phyloP scores from a whole-genome alignment of 2,888 invertebrate genomes.

The Epirrhoe tristata region DNA sequence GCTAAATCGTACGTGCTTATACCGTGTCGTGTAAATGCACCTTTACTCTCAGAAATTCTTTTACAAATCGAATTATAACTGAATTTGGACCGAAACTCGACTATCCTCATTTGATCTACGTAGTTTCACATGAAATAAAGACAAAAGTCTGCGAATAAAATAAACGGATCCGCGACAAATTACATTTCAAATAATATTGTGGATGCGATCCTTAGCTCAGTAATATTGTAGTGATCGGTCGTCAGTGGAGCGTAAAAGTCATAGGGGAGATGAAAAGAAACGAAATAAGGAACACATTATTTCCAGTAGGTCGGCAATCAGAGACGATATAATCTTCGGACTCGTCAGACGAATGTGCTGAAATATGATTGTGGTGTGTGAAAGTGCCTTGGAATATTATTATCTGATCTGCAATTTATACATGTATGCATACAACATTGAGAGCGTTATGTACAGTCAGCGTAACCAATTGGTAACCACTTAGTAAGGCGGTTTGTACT shows the following conservation, averaged over 20 bases:
- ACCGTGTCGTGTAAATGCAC: no score
- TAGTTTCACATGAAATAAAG: constrained; percentile 34
- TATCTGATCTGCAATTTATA: background rate
- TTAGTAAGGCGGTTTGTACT: no score
- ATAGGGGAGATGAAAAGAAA: constrained; percentile 53
- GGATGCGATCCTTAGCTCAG: constrained; percentile 55
- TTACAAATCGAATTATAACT: constrained; percentile 4
- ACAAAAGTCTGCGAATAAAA: constrained; percentile 42
- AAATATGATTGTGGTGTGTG: constrained; percentile 48
- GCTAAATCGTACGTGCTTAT: no score
- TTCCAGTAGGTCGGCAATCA: constrained; percentile 66
- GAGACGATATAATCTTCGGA: constrained; percentile 62
- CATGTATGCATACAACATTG: background rate
- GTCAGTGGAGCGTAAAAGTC: constrained; percentile 59
- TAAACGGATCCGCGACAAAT: constrained; percentile 54
- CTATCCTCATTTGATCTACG: constrained; percentile 32
- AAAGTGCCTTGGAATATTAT: constrained; percentile 7
- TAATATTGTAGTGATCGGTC: constrained; percentile 57
- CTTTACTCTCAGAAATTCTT: constrained; percentile 1
- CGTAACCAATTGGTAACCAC: no score
- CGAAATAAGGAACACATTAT: constrained; percentile 65
- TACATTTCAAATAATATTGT: constrained; percentile 63
- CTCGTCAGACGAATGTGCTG: constrained; percentile 57
- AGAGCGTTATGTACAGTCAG: background rate
- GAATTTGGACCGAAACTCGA: constrained; percentile 10